These are phyloP conservation scores for Pomacea canaliculata DNA, from an alignment of 2,888 invertebrate species.

Conservation along the genomic window DNA sequence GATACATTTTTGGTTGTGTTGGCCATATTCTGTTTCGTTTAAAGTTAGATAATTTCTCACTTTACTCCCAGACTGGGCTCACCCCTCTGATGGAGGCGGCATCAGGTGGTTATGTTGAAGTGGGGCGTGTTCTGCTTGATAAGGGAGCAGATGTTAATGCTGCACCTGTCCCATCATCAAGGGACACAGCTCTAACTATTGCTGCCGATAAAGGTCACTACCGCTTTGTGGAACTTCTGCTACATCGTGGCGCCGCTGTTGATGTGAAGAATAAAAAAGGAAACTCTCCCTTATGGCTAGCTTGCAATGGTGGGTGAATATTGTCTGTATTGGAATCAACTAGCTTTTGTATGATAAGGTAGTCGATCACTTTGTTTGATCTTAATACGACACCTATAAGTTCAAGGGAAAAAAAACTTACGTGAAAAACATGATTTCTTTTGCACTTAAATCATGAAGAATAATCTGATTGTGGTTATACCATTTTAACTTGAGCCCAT, in stretches of 20 bases:
- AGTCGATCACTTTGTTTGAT: too few relatives aligned
- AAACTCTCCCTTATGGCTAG: slow-evolving; percentile 97
- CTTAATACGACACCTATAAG: too few relatives aligned
- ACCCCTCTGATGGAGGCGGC: slow-evolving; percentile 99
- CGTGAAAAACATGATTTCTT: too few relatives aligned
- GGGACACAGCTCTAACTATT: slow-evolving; percentile 98
- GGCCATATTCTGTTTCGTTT: background rate
- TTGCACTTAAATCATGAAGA: too few relatives aligned
- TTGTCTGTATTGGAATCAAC: background rate
- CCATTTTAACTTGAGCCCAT: too few relatives aligned
- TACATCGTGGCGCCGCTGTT: slow-evolving; percentile 82
- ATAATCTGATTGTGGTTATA: too few relatives aligned
- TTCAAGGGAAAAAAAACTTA: too few relatives aligned
- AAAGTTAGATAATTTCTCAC: too few relatives aligned
- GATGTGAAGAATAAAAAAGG: slow-evolving; percentile 99
- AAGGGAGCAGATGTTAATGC: slow-evolving; percentile 99
- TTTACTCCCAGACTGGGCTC: slow-evolving; percentile 82
- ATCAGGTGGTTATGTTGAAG: slow-evolving; percentile 98
- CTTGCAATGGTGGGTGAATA: slow-evolving; percentile 79
- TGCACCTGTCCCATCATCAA: slow-evolving; percentile 95
- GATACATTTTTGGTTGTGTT: too few relatives aligned
- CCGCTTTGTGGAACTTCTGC: slow-evolving; percentile 76
- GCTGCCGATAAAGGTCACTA: slow-evolving; percentile 99
- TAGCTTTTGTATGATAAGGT: too few relatives aligned
- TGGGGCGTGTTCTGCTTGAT: slow-evolving; percentile 93